phyloP scores from a whole-genome alignment of 2,888 invertebrate genomes.

The Cryptophagus acutangulus region DNA sequence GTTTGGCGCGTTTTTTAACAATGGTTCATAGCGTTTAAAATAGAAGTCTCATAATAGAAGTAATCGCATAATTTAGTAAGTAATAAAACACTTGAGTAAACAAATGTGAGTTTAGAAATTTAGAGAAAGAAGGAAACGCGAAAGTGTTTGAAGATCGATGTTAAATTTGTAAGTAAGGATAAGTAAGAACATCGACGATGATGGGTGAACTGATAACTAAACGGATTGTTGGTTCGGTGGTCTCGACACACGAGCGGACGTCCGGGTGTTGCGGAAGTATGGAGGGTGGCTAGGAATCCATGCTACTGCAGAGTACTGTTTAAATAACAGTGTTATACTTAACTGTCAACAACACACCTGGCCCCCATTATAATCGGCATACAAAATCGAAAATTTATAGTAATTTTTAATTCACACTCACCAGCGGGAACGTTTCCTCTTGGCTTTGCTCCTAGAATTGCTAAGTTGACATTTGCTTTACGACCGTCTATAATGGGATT shows the following conservation, averaged over 20 bases:
- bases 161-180: too few species aligned
- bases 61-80: too few species aligned
- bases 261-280: conserved; percentile 41
- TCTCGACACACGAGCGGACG: conserved; percentile 38
- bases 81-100: too few species aligned
- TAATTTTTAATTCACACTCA: conserved; percentile 45
- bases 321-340: background rate
- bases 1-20: too few species aligned
- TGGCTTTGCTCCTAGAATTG: conserved; percentile 95
- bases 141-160: too few species aligned
- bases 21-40: too few species aligned
- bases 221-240: conserved; percentile 33
- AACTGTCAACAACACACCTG: conserved; percentile 16
- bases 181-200: too few species aligned
- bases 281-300: conserved; percentile 41
- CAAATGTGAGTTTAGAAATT: too few species aligned
- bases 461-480: conserved; percentile 97
- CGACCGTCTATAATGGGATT: conserved; percentile 98
- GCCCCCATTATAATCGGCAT: too few species aligned
- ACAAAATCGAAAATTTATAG: conserved; percentile 6
- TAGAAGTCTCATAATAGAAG: too few species aligned
- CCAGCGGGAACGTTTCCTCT: conserved; percentile 80
- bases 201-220: conserved; percentile 21
- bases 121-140: too few species aligned
- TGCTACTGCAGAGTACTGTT: too few species aligned